Evolutionary conservation across 1,140 invertebrate species (phyloP), one percentile per base, ranked within the genome.

Genomic region (Ips typographus): DNA sequence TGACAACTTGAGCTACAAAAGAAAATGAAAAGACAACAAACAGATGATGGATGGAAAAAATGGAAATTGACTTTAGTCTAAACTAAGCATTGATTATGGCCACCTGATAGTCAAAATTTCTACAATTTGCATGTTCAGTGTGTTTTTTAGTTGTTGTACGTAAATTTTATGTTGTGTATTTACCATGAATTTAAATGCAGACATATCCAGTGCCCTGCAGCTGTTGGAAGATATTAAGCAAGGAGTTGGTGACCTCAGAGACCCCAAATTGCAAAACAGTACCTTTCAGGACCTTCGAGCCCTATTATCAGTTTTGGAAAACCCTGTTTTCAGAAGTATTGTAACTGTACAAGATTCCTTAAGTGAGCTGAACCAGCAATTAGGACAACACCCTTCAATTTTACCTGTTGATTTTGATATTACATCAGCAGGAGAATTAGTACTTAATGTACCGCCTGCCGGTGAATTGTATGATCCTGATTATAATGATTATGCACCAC

Each of bases 321-420:
- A 94, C 85, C 96, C 96, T 4, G 90, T 98, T 44, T 92, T 98
- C 76, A 87, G 91, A 65, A 93, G 92, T 76, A 93, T 98, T 75
- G 89, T 95, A n/a, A 94, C 91, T 53, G 88, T 98, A 72, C 93
- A 94, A 83, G 93, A 94, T 80, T 94, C 93, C 1, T 81, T 94
- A 44, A 86, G 85, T 43, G 90, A 94, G 81, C 80, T 95, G 60
- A 92, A 93, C 60, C 87, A 85, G 44, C 92, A 94, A 80, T 83
- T 95, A 49, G 86, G 86, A 49, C 90, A 93, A 75, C 94, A 96
- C 84, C 94, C 94, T 6, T 96, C 94, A 8, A 94, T 96, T 76
- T 81, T 96, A 65, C 93, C 94, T 53, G 90, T 90, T 42, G 94
- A 97, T 80, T 96, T 97, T 83, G 94, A 96, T 80, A 94, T 97